A percentile compares a stretch with the other conserved stretches of the same genome.
phyloP scores from a whole-genome alignment of 2,888 invertebrate genomes.

The Ectemnius cavifrons region DNA sequence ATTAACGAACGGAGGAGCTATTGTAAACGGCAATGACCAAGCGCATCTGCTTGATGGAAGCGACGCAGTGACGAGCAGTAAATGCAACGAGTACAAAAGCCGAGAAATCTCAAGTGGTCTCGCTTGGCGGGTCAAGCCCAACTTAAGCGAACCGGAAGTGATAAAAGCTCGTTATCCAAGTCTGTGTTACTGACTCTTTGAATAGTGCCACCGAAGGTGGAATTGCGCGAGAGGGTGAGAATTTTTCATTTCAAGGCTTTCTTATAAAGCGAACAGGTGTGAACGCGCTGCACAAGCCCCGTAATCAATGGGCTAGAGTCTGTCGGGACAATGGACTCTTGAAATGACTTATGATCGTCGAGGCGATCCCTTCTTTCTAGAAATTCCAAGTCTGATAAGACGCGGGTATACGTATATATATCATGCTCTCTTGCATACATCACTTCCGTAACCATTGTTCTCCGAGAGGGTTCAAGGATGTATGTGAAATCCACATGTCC shows the following conservation, averaged over 20 bases:
- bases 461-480: too few species aligned
- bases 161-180: too few species aligned
- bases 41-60: slow-evolving; percentile 47
- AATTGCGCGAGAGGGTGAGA: neutral
- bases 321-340: neutral
- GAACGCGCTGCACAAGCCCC: neutral
- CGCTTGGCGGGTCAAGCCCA: slow-evolving; percentile 4
- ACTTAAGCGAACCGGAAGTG: slow-evolving; percentile 24
- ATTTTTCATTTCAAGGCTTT: neutral
- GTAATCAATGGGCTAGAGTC: neutral
- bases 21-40: slow-evolving; percentile 8
- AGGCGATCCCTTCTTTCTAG: neutral
- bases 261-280: neutral
- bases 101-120: slow-evolving; percentile 9
- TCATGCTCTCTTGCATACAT: too few species aligned
- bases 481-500: too few species aligned
- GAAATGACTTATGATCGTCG: neutral
- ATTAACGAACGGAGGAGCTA: slow-evolving; percentile 32
- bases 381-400: too few species aligned
- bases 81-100: slow-evolving; percentile 15
- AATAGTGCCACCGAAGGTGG: neutral
- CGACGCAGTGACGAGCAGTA: slow-evolving; percentile 30
- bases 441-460: too few species aligned
- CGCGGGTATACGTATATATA: too few species aligned
- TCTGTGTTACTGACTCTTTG: neutral